These are phyloP conservation scores for Sycobia sp. DNA, from an alignment of 1,140 invertebrate genomes.

Conservation along the genomic window DNA sequence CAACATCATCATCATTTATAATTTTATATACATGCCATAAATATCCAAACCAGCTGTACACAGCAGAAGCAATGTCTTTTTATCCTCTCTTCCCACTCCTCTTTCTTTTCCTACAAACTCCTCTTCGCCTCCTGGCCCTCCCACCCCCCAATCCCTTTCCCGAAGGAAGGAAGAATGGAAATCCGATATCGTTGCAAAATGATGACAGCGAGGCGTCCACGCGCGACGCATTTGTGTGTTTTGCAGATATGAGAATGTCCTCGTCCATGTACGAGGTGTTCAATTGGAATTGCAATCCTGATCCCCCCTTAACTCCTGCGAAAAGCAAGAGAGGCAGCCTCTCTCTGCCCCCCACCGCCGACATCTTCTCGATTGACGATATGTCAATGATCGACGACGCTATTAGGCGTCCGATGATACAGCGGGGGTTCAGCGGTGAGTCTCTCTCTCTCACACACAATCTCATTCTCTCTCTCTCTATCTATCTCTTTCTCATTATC, in stretches of 20 bases:
- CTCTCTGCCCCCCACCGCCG: conserved; percentile 59
- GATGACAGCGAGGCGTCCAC: conserved; percentile 5
- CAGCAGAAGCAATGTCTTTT: too few species aligned
- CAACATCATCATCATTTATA: too few species aligned
- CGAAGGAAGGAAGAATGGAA: too few species aligned
- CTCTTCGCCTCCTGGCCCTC: too few species aligned
- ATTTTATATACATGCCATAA: too few species aligned
- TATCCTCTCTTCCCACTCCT: too few species aligned
- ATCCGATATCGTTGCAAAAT: not conserved
- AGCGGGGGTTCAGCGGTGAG: conserved; percentile 59
- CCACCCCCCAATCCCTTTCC: too few species aligned
- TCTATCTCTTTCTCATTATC: conserved; percentile 23
- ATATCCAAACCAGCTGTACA: too few species aligned
- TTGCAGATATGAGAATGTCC: conserved; percentile 72
- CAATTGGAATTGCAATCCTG: conserved; percentile 68
- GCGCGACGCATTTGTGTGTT: too few species aligned
- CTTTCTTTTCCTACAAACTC: too few species aligned
- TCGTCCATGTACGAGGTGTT: conserved; percentile 79
- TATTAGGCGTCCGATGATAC: conserved; percentile 57
- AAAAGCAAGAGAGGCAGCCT: conserved; percentile 61
- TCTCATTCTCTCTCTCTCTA: conserved; percentile 9
- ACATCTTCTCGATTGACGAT: conserved; percentile 63
- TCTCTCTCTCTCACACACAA: conserved; percentile 36
- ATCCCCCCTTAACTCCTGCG: conserved; percentile 58
- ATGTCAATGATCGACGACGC: conserved; percentile 57